phyloP scores from a whole-genome alignment of 2,888 invertebrate species.

The Tiphia femorata region DNA sequence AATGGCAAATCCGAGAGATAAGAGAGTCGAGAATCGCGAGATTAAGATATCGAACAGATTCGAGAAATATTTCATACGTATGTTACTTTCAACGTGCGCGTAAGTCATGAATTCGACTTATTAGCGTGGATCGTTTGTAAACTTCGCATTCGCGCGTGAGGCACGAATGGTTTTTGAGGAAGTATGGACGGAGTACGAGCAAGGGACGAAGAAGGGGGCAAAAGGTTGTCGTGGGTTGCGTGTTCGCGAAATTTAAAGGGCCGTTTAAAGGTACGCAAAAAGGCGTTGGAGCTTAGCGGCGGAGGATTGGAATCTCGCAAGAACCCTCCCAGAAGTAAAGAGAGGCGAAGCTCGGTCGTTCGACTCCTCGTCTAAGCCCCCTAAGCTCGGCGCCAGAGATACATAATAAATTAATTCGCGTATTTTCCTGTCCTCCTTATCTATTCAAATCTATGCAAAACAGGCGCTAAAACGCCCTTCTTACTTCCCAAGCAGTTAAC shows the following conservation, averaged over 20 bases:
- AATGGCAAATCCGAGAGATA: too few relatives aligned
- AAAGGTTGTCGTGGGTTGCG: too few relatives aligned
- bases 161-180: too few relatives aligned
- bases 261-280: constrained; percentile 45
- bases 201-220: background rate
- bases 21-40: too few relatives aligned
- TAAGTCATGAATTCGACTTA: too few relatives aligned
- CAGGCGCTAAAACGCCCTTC: constrained; percentile 65
- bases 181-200: too few relatives aligned
- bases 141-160: too few relatives aligned
- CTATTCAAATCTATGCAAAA: constrained; percentile 70
- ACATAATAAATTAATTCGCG: constrained; percentile 69
- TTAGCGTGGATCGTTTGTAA: too few relatives aligned
- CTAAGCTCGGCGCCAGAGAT: constrained; percentile 54
- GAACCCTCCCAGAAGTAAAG: constrained; percentile 48
- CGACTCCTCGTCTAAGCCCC: constrained; percentile 27
- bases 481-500: constrained; percentile 58
- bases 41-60: too few relatives aligned
- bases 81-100: too few relatives aligned
- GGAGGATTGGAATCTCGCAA: constrained; percentile 18
- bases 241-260: constrained; percentile 56
- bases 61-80: too few relatives aligned
- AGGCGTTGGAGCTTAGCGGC: background rate
- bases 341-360: constrained; percentile 54
- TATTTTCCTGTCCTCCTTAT: constrained; percentile 64